Evolutionary conservation across 2,888 invertebrate genomes (phyloP).

Genomic region (Microctonus hyperodae): DNA sequence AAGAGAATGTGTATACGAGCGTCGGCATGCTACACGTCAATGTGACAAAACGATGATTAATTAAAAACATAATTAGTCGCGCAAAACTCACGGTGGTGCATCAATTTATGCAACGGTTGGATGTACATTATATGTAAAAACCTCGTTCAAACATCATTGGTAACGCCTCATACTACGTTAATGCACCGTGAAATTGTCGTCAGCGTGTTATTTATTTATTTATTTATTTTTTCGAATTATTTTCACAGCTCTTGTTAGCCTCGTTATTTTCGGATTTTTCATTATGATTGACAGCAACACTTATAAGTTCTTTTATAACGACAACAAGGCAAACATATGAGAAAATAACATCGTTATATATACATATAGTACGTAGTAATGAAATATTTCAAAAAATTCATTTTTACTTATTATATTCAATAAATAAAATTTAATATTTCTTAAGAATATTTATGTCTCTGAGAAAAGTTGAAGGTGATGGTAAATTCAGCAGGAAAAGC

Average conservation of each 20-base stretch:
- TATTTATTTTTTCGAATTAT: conserved; percentile 24
- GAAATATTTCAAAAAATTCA: too few species aligned
- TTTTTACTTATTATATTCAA: too few species aligned
- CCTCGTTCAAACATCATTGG: conserved; percentile 31
- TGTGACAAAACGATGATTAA: conserved; percentile 61
- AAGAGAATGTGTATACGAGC: conserved; percentile 27
- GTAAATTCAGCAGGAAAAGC: conserved; percentile 19
- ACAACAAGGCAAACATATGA: neutral
- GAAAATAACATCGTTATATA: too few species aligned
- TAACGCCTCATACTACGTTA: conserved; percentile 52
- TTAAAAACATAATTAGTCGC: conserved; percentile 62
- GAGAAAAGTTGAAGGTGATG: neutral
- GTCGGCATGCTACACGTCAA: conserved; percentile 33
- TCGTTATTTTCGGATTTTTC: conserved; percentile 26
- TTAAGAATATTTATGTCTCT: neutral
- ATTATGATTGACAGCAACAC: conserved; percentile 12
- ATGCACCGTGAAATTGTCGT: conserved; percentile 61
- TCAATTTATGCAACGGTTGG: conserved; percentile 27
- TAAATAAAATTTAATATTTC: too few species aligned
- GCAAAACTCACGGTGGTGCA: conserved; percentile 29
- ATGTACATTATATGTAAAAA: conserved; percentile 27
- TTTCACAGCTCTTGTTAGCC: conserved; percentile 37
- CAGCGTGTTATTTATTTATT: conserved; percentile 38
- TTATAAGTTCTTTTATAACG: neutral
- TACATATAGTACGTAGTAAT: too few species aligned